A percentile compares a stretch with the other conserved stretches of the same genome.
Conservation (phyloP, 1,140 invertebrate species). For the Bombus impatiens region DNA sequence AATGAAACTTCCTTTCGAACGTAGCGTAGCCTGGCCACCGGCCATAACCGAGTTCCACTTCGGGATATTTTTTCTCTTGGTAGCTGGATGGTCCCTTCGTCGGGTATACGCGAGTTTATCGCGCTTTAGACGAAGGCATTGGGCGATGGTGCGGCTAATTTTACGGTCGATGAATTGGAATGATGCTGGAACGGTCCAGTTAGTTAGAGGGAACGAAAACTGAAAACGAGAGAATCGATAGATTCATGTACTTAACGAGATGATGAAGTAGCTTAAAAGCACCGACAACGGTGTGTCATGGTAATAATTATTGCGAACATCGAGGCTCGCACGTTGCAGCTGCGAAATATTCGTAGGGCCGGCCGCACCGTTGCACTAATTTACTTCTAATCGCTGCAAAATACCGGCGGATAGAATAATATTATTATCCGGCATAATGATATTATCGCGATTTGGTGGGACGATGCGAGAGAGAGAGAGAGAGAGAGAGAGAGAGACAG, state of each 20-base stretch:
- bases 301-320: slow-evolving; percentile 29
- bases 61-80: too few relatives aligned
- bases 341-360: slow-evolving; percentile 19
- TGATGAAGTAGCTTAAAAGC: slow-evolving; percentile 37
- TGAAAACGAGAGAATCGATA: slow-evolving; percentile 10
- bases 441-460: slow-evolving; percentile 41
- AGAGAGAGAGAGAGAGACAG: neutral
- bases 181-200: neutral
- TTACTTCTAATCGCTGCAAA: slow-evolving; percentile 53
- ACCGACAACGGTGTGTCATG: slow-evolving; percentile 13
- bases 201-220: neutral
- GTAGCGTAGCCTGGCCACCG: too few relatives aligned
- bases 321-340: neutral
- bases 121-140: neutral
- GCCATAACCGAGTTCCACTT: too few relatives aligned
- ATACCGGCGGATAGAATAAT: slow-evolving; percentile 51
- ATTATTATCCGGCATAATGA: slow-evolving; percentile 52
- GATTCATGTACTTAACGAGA: slow-evolving; percentile 32
- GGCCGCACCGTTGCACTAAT: slow-evolving; percentile 26
- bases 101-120: neutral
- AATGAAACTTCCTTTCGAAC: neutral
- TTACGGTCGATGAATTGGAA: slow-evolving; percentile 6
- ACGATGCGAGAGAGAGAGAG: neutral
- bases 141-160: neutral
- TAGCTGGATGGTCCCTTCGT: neutral